Evolutionary conservation across 2,888 invertebrate species (phyloP).

Genomic region (Alentia gelatinosa): DNA sequence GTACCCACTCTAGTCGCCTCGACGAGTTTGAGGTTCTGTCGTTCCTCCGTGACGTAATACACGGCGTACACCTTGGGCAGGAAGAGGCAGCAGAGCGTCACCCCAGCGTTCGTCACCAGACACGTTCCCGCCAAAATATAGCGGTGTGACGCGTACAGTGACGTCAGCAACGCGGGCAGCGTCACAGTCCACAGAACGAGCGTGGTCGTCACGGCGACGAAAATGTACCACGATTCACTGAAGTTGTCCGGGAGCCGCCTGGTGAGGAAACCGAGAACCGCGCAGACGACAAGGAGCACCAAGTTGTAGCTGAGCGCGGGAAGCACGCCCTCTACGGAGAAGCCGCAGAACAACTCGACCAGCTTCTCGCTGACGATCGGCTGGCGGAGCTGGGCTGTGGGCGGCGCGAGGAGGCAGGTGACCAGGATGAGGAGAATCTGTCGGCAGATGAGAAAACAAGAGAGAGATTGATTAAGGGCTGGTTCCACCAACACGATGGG

Average conservation of each 20-base stretch:
- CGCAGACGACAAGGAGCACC: constrained; percentile 66
- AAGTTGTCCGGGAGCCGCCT: constrained; percentile 24
- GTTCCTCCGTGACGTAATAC: neutral
- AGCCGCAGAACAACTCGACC: constrained; percentile 70
- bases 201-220: neutral
- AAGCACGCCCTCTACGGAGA: constrained; percentile 67
- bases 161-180: neutral
- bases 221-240: constrained; percentile 28
- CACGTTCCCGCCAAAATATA: neutral
- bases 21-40: neutral
- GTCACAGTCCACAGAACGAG: neutral
- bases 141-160: neutral
- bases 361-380: constrained; percentile 66
- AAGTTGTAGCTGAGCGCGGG: constrained; percentile 69
- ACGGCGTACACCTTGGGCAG: constrained; percentile 25
- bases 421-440: constrained; percentile 45
- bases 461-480: too few relatives aligned
- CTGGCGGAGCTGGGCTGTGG: constrained; percentile 61
- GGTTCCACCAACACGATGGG: too few relatives aligned
- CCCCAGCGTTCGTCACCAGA: neutral
- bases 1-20: neutral
- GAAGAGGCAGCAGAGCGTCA: constrained; percentile 7
- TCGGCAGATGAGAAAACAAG: neutral
- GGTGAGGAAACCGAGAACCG: constrained; percentile 7
- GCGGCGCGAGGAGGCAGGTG: neutral